Base-by-base conservation (phyloP, 2,888 invertebrate species). In the Drosophila tanythrix region DNA sequence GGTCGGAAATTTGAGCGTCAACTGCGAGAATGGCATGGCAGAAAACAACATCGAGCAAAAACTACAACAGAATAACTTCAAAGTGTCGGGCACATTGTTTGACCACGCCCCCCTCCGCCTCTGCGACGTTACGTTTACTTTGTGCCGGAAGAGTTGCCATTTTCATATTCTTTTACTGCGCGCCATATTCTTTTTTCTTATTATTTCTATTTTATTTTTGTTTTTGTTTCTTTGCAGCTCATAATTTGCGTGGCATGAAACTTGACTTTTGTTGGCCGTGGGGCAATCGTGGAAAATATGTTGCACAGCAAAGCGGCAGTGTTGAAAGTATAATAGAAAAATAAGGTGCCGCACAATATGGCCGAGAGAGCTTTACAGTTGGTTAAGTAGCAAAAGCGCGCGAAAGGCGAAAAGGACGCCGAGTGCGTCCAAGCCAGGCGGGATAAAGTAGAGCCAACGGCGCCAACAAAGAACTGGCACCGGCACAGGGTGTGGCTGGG, bases 301-400 rank as follows among this genome's bases (percentile, higher is more conserved):
- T 82, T 89, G 74, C 79, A 74, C 43, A 57, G 29, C 38, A 27
- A 11, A 29, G 68, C 69, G 69, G 50, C 76, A 70, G 77, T 77
- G 82, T 75, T 76, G 82, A 75, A 76, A 79, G 72, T 77, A 90
- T 91, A 90, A 85, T 83, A 91, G 90, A 83, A 86, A 83, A 88
- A 89, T 89, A 89, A 90, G 88, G 88, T 88, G 82, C 81, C 89
- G 82, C 88, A 85, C 91, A 89, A 89, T 89, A 82, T 83, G 81
- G 82, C 82, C 86, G 62, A 84, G 89, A 87, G 88, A 91, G 90
- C 82, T 89, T 88, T 88, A 81, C 89, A 84, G 82, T 83, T 84
- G 81, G 82, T 90, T 89, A 88, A 90, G 83, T 83, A 82, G 82
- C 80, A 81, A 89, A 85, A 89, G 83, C 76, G 81, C 78, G 74